Evolutionary conservation across 2,797 vertebrate genomes (phyloP).

Genomic region (Phoeniculus purpureus): DNA sequence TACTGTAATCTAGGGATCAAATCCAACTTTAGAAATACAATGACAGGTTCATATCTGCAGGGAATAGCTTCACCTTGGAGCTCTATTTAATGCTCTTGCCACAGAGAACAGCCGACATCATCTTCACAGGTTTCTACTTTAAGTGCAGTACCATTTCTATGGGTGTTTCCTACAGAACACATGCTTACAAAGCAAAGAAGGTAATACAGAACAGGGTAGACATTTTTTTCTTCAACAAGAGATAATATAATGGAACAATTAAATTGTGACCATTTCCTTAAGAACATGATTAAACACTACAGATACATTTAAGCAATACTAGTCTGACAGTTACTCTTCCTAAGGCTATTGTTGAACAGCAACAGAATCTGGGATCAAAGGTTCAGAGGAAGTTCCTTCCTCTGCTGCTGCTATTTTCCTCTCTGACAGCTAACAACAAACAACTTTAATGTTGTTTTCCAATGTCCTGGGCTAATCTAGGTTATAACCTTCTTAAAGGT

Average conservation of each 20-base stretch:
- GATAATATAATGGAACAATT: background rate
- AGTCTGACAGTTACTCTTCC: background rate
- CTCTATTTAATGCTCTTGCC: background rate
- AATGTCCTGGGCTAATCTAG: background rate
- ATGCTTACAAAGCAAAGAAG: background rate
- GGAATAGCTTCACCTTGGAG: background rate
- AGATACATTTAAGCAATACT: background rate
- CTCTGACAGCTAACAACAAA: background rate
- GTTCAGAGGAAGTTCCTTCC: background rate
- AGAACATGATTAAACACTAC: background rate
- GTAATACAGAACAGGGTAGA: background rate
- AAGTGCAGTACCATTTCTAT: background rate
- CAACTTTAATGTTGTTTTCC: background rate
- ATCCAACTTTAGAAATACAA: constrained; percentile 9
- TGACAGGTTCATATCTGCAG: background rate
- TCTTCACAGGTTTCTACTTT: background rate
- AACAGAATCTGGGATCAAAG: background rate
- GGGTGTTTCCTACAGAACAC: background rate
- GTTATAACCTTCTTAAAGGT: background rate
- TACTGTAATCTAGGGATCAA: background rate
- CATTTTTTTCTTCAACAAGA: background rate
- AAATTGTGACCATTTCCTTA: background rate
- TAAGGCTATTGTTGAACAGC: background rate
- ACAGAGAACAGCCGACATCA: background rate
- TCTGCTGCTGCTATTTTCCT: background rate